These are phyloP conservation scores for Thamnophis sirtalis DNA, from an alignment of 2,113 vertebrate species.

Conservation along the genomic window DNA sequence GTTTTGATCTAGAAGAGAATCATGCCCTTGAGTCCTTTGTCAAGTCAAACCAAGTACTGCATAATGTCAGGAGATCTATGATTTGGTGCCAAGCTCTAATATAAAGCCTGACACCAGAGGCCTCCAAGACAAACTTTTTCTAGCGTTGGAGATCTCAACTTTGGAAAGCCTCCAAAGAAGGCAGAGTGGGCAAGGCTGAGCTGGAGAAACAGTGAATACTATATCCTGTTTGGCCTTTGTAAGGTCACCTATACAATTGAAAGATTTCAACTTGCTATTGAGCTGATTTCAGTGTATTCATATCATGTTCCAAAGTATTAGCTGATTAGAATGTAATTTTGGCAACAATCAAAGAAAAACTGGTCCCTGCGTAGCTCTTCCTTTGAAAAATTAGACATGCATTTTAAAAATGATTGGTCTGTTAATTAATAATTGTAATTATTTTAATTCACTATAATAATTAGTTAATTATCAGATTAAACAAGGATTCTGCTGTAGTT, in stretches of 20 bases:
- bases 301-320: neutral
- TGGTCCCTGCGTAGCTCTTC: neutral
- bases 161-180: neutral
- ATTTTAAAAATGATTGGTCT: neutral
- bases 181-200: neutral
- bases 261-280: neutral
- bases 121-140: neutral
- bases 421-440: neutral
- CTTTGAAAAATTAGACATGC: neutral
- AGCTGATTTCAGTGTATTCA: neutral
- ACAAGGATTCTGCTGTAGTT: slow-evolving; percentile 1
- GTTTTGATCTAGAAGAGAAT: neutral
- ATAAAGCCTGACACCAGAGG: neutral
- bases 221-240: neutral
- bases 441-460: neutral
- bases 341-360: neutral
- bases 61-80: neutral
- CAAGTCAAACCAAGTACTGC: neutral
- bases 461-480: neutral
- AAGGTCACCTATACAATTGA: neutral
- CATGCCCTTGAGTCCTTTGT: neutral
- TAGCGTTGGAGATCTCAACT: neutral
- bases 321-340: neutral
- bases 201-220: neutral
- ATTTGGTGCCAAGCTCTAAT: neutral